Evolutionary conservation across 37 sponge, comb jelly and placozoan species (phyloP).

Genomic region (Mnemiopsis leidyi): DNA sequence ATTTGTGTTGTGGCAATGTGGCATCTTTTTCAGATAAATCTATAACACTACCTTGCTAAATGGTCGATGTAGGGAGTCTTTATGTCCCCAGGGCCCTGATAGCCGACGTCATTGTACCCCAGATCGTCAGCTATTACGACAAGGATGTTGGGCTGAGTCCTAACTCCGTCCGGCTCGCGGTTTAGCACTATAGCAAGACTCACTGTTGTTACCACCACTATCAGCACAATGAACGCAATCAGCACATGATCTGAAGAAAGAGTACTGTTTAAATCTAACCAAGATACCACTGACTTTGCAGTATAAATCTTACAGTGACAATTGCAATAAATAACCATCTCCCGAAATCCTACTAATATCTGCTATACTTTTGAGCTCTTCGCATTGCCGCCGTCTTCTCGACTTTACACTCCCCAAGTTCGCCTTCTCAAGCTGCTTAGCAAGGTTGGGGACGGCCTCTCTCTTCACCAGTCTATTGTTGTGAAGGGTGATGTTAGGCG

Average conservation of each 20-base stretch:
- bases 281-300: no score
- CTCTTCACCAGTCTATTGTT: background rate
- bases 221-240: constrained; percentile 18
- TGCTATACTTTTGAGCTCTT: background rate
- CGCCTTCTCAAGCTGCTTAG: background rate
- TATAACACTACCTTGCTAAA: background rate
- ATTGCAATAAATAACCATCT: no score
- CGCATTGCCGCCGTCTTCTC: background rate
- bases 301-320: no score
- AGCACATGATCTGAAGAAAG: constrained; percentile 36
- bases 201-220: constrained; percentile 31
- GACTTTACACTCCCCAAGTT: background rate
- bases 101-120: constrained; percentile 60
- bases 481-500: background rate
- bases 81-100: background rate
- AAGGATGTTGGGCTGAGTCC: background rate
- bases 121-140: constrained; percentile 47
- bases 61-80: constrained; percentile 59
- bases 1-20: no score
- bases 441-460: background rate
- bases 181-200: background rate
- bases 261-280: no score
- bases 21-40: no score
- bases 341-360: no score
- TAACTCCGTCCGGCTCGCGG: background rate